These are phyloP conservation scores for Nylanderia fulva DNA, from an alignment of 1,140 invertebrate genomes.

Conservation along the genomic window DNA sequence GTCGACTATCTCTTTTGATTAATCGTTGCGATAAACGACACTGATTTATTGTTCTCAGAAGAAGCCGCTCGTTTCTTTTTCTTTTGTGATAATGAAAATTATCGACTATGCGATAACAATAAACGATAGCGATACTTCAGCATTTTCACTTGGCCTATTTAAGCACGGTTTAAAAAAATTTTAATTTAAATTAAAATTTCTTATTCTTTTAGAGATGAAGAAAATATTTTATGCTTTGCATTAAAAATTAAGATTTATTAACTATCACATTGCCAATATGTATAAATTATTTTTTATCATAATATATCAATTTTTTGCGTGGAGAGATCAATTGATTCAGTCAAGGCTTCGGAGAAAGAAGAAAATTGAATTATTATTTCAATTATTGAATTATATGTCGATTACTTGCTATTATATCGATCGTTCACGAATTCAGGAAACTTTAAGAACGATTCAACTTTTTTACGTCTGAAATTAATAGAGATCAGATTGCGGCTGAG, in stretches of 20 bases:
- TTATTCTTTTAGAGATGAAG: neutral
- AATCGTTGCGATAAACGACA: slow-evolving; percentile 16
- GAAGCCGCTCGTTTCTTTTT: neutral
- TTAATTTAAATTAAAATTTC: too few species aligned
- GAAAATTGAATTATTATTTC: slow-evolving; percentile 20
- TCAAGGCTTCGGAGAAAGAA: neutral
- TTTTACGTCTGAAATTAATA: slow-evolving; percentile 37
- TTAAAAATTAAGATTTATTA: neutral
- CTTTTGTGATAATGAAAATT: slow-evolving; percentile 38
- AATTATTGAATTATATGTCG: neutral
- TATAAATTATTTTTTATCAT: neutral
- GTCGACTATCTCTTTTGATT: slow-evolving; percentile 54
- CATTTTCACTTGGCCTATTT: neutral
- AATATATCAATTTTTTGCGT: neutral
- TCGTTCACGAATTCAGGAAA: slow-evolving; percentile 20
- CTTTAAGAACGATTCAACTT: slow-evolving; percentile 31
- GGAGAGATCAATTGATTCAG: neutral
- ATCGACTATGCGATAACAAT: slow-evolving; percentile 29
- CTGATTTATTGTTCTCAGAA: slow-evolving; percentile 14
- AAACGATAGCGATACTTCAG: neutral
- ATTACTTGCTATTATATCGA: slow-evolving; percentile 28
- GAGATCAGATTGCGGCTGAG: neutral
- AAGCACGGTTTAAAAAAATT: neutral
- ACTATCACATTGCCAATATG: neutral
- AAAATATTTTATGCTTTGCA: neutral